Percentiles rank a stretch among this genome's conserved stretches.
phyloP scores from a whole-genome alignment of 2,113 vertebrate genomes.

The Arizona elegans region DNA sequence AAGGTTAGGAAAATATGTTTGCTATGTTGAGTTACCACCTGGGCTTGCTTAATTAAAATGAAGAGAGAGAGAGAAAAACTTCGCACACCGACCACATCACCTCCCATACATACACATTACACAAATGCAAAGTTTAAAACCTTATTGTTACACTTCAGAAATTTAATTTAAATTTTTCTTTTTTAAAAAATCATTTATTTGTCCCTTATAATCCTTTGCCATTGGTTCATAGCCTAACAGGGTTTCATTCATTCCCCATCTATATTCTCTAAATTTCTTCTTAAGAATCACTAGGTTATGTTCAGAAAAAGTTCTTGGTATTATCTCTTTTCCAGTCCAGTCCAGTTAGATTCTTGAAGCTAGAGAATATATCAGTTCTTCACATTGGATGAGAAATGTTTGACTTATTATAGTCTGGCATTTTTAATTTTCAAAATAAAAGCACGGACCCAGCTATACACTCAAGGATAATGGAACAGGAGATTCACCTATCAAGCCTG shows the following conservation, averaged over 20 bases:
- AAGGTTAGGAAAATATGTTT: slow-evolving; percentile 63
- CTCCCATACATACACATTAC: slow-evolving; percentile 5
- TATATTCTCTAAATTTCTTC: neutral
- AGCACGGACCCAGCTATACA: neutral
- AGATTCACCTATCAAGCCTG: slow-evolving; percentile 45
- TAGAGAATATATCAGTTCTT: neutral
- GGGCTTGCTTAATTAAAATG: slow-evolving; percentile 55
- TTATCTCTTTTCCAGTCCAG: neutral
- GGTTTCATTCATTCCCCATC: neutral
- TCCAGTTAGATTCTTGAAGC: neutral
- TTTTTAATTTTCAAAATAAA: slow-evolving; percentile 21
- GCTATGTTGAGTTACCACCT: slow-evolving; percentile 57
- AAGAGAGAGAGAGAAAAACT: slow-evolving; percentile 15
- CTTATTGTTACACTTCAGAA: slow-evolving; percentile 40
- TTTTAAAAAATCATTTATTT: neutral
- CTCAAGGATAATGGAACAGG: slow-evolving; percentile 27
- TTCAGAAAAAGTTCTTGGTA: neutral
- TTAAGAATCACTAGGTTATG: neutral
- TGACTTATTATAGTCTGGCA: slow-evolving; percentile 4
- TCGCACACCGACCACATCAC: neutral
- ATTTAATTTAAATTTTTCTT: neutral
- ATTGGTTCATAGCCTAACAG: neutral
- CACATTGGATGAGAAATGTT: slow-evolving; percentile 21
- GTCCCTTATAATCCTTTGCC: neutral
- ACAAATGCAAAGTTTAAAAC: slow-evolving; percentile 38